Conservation (phyloP, 2,113 vertebrate species). For the Grantiella picta region DNA sequence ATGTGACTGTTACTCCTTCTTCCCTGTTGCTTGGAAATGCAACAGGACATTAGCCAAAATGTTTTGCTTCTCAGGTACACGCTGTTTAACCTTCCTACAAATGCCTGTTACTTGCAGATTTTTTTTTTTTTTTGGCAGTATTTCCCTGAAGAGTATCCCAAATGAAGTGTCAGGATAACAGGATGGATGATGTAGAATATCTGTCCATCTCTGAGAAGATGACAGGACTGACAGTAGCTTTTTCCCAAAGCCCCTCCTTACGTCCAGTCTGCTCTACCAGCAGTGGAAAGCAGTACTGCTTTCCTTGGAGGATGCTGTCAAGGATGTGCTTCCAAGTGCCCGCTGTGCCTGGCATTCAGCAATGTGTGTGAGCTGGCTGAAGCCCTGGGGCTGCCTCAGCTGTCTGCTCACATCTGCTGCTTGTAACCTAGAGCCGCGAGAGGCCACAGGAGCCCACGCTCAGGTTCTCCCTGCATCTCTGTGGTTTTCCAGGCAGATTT, state of each 20-base stretch:
- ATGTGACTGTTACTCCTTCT: background rate
- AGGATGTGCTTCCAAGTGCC: background rate
- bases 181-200: background rate
- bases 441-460: background rate
- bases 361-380: background rate
- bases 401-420: background rate
- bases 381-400: background rate
- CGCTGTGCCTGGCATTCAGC: accelerated
- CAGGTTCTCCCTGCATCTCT: background rate
- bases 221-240: background rate
- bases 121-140: background rate
- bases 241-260: background rate
- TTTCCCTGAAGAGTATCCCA: background rate
- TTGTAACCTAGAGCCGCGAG: accelerated
- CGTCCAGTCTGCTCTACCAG: background rate
- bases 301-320: background rate
- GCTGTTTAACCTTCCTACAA: background rate
- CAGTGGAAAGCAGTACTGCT: background rate
- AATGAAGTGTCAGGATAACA: background rate
- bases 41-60: background rate
- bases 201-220: background rate
- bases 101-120: background rate
- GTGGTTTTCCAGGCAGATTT: background rate
- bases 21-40: background rate
- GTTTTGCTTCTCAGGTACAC: background rate